A percentile compares a stretch with the other conserved stretches of the same genome.
phyloP scores from a whole-genome alignment of 2,113 vertebrate species.

The Camelus bactrianus region DNA sequence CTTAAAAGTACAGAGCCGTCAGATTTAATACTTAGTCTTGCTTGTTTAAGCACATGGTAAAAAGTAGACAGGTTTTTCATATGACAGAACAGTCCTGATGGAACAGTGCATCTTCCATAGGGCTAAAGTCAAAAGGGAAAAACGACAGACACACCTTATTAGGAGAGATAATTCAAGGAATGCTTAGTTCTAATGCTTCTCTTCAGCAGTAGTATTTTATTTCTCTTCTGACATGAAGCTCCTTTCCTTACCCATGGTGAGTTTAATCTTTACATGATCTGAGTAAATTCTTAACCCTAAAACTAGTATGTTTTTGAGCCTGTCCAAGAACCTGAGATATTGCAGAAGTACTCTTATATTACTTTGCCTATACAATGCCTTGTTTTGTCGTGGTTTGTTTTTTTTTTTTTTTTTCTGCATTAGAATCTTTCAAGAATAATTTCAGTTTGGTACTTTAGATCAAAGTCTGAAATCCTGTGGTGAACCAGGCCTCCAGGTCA shows the following conservation, averaged over 20 bases:
- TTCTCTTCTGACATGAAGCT: slow-evolving; percentile 56
- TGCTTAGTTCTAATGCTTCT: slow-evolving; percentile 80
- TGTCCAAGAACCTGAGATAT: slow-evolving; percentile 63
- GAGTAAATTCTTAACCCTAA: slow-evolving; percentile 64
- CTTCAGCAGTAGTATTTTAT: slow-evolving; percentile 78
- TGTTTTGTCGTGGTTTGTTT: background rate
- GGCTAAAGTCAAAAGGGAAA: slow-evolving; percentile 71
- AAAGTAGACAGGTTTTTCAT: slow-evolving; percentile 76
- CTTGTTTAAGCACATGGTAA: slow-evolving; percentile 86
- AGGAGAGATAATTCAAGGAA: slow-evolving; percentile 78
- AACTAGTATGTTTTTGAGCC: slow-evolving; percentile 73
- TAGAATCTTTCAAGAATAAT: slow-evolving; percentile 70
- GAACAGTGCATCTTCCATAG: slow-evolving; percentile 49
- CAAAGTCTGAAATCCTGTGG: slow-evolving; percentile 61
- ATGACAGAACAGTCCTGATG: slow-evolving; percentile 55
- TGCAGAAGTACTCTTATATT: slow-evolving; percentile 71
- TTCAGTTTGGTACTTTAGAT: slow-evolving; percentile 77
- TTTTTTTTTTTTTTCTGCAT: slow-evolving; percentile 45
- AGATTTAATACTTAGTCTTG: slow-evolving; percentile 85
- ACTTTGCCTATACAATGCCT: slow-evolving; percentile 55
- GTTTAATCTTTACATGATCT: slow-evolving; percentile 57
- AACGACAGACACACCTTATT: slow-evolving; percentile 78
- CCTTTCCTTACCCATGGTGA: background rate
- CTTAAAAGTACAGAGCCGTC: slow-evolving; percentile 77
- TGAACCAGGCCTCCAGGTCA: background rate